Conservation (phyloP, 2,888 invertebrate genomes). For the Therioaphis trifolii region DNA sequence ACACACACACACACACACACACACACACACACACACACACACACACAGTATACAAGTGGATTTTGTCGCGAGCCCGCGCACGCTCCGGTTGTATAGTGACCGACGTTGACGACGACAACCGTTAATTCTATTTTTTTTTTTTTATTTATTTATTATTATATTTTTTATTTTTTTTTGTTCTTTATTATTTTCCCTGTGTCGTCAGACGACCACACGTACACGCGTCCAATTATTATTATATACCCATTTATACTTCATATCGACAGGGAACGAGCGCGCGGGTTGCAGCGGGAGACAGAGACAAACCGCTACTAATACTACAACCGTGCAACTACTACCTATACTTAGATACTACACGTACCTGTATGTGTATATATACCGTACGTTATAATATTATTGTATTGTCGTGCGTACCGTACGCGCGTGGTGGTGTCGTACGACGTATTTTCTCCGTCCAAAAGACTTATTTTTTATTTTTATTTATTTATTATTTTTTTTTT, state of each 20-base stretch:
- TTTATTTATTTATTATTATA: no score
- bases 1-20: no score
- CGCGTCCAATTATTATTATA: slow-evolving; percentile 11
- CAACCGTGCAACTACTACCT: no score
- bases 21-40: no score
- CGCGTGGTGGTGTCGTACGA: neutral
- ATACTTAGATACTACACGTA: no score
- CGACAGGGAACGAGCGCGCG: neutral
- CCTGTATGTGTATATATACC: no score
- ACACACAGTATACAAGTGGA: no score
- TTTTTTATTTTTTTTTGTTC: no score
- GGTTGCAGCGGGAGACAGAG: neutral
- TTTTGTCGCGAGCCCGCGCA: slow-evolving; percentile 36
- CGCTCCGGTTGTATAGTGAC: neutral
- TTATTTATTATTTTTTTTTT: no score
- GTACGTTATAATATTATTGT: no score
- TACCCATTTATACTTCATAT: no score
- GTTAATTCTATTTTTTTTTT: neutral
- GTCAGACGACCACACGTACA: slow-evolving; percentile 36
- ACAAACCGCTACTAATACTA: neutral
- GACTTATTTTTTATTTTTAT: neutral
- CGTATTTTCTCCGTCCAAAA: neutral
- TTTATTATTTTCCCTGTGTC: neutral
- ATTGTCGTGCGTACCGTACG: no score
- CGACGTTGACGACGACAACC: neutral